Evolutionary conservation across 2,888 invertebrate genomes (phyloP).

Genomic region (Eudemis profundana): DNA sequence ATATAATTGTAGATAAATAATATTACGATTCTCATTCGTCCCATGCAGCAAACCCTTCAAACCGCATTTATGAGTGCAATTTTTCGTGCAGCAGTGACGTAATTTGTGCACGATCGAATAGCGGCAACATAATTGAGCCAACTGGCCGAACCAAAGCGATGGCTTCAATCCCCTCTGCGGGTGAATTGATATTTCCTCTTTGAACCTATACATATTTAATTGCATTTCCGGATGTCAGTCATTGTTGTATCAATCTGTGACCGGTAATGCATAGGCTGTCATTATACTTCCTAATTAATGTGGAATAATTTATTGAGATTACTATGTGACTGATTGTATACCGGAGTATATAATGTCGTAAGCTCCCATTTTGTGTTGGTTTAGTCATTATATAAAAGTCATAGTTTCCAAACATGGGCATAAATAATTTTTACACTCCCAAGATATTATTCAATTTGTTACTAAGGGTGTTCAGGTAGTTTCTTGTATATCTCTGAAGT

Average conservation of each 20-base stretch:
- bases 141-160: conserved; percentile 63
- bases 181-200: conserved; percentile 85
- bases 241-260: conserved; percentile 72
- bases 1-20: too few species aligned
- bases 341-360: neutral
- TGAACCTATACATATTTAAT: conserved; percentile 80
- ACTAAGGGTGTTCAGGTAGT: neutral
- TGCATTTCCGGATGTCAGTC: conserved; percentile 81
- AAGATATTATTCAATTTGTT: neutral
- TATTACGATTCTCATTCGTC: too few species aligned
- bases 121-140: conserved; percentile 64
- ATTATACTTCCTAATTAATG: conserved; percentile 53
- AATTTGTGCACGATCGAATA: conserved; percentile 12
- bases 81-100: neutral
- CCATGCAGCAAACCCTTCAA: too few species aligned
- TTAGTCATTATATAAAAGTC: too few species aligned
- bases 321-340: neutral
- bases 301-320: conserved; percentile 49
- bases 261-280: conserved; percentile 48
- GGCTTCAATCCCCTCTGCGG: conserved; percentile 67
- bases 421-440: too few species aligned
- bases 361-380: too few species aligned
- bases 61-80: neutral
- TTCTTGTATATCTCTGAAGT: neutral
- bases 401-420: too few species aligned